Percentiles rank a stretch among this genome's conserved stretches.
Evolutionary conservation across 2,888 invertebrate genomes (phyloP).

Genomic region (Pyrgus malvae): DNA sequence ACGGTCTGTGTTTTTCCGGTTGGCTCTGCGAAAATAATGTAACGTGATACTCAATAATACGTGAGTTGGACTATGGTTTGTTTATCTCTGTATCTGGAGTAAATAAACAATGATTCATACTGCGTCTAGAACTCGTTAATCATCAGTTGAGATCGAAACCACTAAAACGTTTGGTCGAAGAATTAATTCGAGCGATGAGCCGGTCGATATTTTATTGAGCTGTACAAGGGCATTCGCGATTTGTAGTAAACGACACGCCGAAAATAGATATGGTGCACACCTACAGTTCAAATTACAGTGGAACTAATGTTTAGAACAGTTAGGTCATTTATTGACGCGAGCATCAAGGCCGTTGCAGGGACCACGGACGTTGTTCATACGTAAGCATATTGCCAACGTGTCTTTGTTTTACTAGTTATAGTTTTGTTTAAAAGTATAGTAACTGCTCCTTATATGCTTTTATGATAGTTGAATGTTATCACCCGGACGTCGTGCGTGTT

Average conservation of each 20-base stretch:
- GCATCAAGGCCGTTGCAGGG: conserved; percentile 29
- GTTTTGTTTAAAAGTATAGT: not conserved
- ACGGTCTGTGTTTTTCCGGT: not conserved
- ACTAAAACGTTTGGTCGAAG: conserved; percentile 32
- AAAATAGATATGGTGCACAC: conserved; percentile 7
- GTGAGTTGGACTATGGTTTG: not conserved
- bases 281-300: conserved; percentile 15
- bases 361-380: conserved; percentile 1
- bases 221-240: not conserved
- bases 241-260: not conserved
- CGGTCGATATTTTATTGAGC: not conserved
- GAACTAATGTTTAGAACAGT: conserved; percentile 25
- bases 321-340: conserved; percentile 31
- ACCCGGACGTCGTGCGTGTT: too few species aligned
- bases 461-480: too few species aligned
- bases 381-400: not conserved
- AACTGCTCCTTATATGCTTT: too few species aligned
- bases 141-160: conserved; percentile 4
- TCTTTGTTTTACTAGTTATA: not conserved
- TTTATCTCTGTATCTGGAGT: conserved; percentile 3
- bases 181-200: conserved; percentile 4
- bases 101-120: conserved; percentile 15
- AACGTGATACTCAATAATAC: not conserved
- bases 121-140: conserved; percentile 16
- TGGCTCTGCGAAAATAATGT: conserved; percentile 1